phyloP scores from a whole-genome alignment of 2,888 invertebrate species.

The Amaurobius ferox region DNA sequence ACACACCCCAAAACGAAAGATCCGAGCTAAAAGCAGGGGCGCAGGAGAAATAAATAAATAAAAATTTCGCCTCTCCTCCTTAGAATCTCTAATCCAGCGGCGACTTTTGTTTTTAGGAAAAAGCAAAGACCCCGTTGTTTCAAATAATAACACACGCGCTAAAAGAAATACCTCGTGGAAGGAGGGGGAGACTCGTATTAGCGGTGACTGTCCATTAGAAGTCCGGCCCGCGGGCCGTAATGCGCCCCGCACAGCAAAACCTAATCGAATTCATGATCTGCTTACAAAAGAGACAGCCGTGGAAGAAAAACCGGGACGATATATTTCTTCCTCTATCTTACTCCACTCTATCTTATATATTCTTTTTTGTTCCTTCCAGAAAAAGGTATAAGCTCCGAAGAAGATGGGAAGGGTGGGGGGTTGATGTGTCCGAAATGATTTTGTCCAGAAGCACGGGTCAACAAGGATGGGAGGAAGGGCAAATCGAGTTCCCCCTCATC shows the following conservation, averaged over 20 bases:
- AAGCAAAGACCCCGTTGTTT: conserved; percentile 41
- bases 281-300: conserved; percentile 65
- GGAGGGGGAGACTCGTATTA: conserved; percentile 42
- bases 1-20: not conserved
- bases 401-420: conserved; percentile 7
- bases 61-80: conserved; percentile 14
- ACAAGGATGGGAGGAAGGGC: not conserved
- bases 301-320: conserved; percentile 45
- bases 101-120: conserved; percentile 51
- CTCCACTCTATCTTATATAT: not conserved
- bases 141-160: conserved; percentile 33
- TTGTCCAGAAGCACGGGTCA: conserved; percentile 40
- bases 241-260: conserved; percentile 54
- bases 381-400: conserved; percentile 27
- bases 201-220: conserved; percentile 68
- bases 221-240: conserved; percentile 61
- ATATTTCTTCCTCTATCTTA: conserved; percentile 8
- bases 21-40: not conserved
- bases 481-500: not conserved
- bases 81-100: conserved; percentile 66
- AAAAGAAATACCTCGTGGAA: not conserved
- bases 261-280: conserved; percentile 73
- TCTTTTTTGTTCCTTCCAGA: conserved; percentile 12
- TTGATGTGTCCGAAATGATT: conserved; percentile 68
- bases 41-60: conserved; percentile 13